A percentile compares a stretch with the other conserved stretches of the same genome.
These are phyloP conservation scores for Montipora sp. DNA, from an alignment of 64 coral and sea anemone genomes.

Conservation along the genomic window DNA sequence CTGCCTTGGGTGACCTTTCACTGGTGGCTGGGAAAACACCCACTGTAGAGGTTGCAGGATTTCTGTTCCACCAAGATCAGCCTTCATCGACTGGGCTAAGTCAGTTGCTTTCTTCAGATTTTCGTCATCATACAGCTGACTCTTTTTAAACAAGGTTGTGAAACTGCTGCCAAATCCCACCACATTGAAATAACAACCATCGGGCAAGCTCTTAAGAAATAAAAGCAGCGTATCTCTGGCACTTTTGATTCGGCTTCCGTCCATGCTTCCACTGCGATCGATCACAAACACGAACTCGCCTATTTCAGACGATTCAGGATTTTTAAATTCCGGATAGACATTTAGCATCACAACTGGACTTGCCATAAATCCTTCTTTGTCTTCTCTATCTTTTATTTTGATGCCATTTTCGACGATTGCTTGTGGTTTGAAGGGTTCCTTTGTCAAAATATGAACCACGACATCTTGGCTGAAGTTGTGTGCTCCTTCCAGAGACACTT, in stretches of 20 bases:
- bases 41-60: slow-evolving; percentile 58
- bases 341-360: slow-evolving; percentile 90
- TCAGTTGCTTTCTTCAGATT: slow-evolving; percentile 68
- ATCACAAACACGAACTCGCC: slow-evolving; percentile 95
- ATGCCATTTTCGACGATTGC: slow-evolving; percentile 80
- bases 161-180: slow-evolving; percentile 76
- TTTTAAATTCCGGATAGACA: slow-evolving; percentile 90
- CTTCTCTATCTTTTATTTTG: slow-evolving; percentile 30
- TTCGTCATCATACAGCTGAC: slow-evolving; percentile 63
- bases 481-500: slow-evolving; percentile 42
- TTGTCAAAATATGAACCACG: slow-evolving; percentile 59
- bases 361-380: slow-evolving; percentile 63
- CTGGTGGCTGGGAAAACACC: slow-evolving; percentile 70
- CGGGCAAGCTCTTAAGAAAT: slow-evolving; percentile 87
- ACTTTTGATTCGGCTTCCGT: slow-evolving; percentile 57
- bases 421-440: slow-evolving; percentile 68
- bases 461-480: slow-evolving; percentile 72
- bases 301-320: slow-evolving; percentile 7
- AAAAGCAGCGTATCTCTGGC: slow-evolving; percentile 82
- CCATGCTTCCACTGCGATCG: slow-evolving; percentile 95
- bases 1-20: slow-evolving; percentile 58
- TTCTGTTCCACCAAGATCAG: slow-evolving; percentile 88
- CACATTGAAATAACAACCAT: slow-evolving; percentile 89
- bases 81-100: slow-evolving; percentile 63
- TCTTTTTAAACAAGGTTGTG: slow-evolving; percentile 55